Evolutionary conservation across 2,888 invertebrate genomes (phyloP), one percentile per base, ranked within the genome.

Genomic region (Papilio gigon): DNA sequence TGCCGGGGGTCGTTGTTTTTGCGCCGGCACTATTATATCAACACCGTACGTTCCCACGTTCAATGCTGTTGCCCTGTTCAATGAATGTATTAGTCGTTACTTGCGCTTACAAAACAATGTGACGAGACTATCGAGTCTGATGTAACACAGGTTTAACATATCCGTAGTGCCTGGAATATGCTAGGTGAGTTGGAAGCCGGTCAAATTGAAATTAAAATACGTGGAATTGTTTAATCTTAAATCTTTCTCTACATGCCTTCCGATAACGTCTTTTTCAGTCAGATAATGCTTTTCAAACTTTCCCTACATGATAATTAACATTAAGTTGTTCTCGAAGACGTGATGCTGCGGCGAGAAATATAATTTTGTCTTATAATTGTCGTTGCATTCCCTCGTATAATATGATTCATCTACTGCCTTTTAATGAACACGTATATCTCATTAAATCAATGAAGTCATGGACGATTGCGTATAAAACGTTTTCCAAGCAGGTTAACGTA

Each of bases 1-100:
- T 88, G 87, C 77, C 73, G 77, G 77, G 77, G 83, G 88, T 67
- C 80, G 79, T 81, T 81, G 81, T 90, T 90, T 91, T 91, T 91
- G 90, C 91, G 88, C 85, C 88, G 84, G 82, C 81, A 83, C 83
- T 74, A 82, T 82, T 82, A 84, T 81, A 77, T 78, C 75, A 81
- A 84, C 80, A 75, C 72, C 66, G 77, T 75, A 72, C 78, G 80
- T 91, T 92, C 91, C 88, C 91, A 92, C 91, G 91, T 68, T 75
- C 71, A 70, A 73, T 67, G 42, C 77, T 81, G 83, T 84, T 82
- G 81, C 81, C 82, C 78, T 81, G 82, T 80, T 83, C 78, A 79
- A 77, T 80, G 80, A 77, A 77, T 74, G 79, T 79, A 79, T 78
- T 74, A 78, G 61, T 44, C 25, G n/a, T 44, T 59, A 56, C 22